phyloP scores from a whole-genome alignment of 2,888 invertebrate genomes.

The Uropetala carovei region DNA sequence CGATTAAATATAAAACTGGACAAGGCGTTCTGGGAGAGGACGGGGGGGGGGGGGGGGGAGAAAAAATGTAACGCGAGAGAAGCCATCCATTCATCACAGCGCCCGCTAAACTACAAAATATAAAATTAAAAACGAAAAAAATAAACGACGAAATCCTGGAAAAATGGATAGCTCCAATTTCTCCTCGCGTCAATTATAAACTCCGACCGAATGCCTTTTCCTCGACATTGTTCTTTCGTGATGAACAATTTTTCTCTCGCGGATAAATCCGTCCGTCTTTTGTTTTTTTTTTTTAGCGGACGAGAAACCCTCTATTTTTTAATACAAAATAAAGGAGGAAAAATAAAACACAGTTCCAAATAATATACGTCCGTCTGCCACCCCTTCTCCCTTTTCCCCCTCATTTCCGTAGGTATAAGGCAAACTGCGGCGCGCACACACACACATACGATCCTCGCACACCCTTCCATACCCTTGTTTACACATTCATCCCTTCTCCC shows the following conservation, averaged over 20 bases:
- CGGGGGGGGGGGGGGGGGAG: background rate
- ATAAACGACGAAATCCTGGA: background rate
- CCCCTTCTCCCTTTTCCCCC: too few species aligned
- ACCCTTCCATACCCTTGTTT: background rate
- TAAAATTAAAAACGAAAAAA: background rate
- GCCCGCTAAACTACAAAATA: background rate
- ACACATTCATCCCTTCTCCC: background rate
- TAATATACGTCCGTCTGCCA: too few species aligned
- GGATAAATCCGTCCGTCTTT: background rate
- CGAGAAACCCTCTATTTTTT: too few species aligned
- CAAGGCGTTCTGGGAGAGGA: background rate
- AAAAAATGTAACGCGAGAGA: background rate
- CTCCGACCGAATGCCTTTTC: background rate
- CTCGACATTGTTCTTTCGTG: background rate
- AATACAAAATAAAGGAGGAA: too few species aligned
- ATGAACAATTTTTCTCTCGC: slow-evolving; percentile 10
- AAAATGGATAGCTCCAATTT: background rate
- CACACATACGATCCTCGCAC: background rate
- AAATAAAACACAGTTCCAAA: too few species aligned
- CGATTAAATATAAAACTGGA: slow-evolving; percentile 30
- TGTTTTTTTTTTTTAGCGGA: background rate
- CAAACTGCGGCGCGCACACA: too few species aligned
- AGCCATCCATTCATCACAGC: background rate
- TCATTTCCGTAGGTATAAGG: too few species aligned
- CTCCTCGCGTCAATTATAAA: background rate